A percentile compares a stretch with the other conserved stretches of the same genome.
These are phyloP conservation scores for Prionailurus viverrinus DNA, from an alignment of 2,113 vertebrate species.

Conservation along the genomic window DNA sequence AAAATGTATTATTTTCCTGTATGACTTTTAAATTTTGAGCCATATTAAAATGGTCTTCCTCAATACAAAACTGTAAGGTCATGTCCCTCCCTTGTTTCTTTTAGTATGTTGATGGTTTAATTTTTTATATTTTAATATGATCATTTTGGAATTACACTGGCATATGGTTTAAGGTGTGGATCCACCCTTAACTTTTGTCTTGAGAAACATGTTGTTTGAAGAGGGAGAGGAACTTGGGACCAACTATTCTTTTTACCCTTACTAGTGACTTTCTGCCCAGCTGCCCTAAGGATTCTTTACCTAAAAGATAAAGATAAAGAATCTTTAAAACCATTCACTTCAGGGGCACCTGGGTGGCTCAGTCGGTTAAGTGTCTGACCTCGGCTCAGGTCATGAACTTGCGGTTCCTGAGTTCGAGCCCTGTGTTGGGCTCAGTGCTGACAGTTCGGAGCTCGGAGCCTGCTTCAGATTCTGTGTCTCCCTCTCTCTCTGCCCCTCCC, in stretches of 20 bases:
- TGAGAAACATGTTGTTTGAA: not conserved
- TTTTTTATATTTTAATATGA: not conserved
- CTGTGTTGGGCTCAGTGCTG: too few relatives aligned
- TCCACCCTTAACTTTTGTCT: not conserved
- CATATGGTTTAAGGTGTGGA: not conserved
- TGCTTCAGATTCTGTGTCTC: too few relatives aligned
- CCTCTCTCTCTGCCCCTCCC: too few relatives aligned
- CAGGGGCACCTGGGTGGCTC: too few relatives aligned
- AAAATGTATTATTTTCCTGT: not conserved
- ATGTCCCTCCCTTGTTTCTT: not conserved
- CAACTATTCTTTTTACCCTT: not conserved
- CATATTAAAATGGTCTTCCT: not conserved
- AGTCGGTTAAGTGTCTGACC: too few relatives aligned
- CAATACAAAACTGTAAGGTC: not conserved
- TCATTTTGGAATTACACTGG: not conserved
- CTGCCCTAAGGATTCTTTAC: not conserved
- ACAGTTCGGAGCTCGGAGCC: too few relatives aligned
- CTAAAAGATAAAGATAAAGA: too few relatives aligned
- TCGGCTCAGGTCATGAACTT: too few relatives aligned
- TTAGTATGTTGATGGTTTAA: not conserved
- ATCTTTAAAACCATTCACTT: not conserved
- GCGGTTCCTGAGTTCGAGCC: too few relatives aligned
- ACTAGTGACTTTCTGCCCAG: not conserved
- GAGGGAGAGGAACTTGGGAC: not conserved
- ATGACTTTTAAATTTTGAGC: not conserved